phyloP scores from a whole-genome alignment of 2,797 vertebrate genomes.

The Tapera naevia region DNA sequence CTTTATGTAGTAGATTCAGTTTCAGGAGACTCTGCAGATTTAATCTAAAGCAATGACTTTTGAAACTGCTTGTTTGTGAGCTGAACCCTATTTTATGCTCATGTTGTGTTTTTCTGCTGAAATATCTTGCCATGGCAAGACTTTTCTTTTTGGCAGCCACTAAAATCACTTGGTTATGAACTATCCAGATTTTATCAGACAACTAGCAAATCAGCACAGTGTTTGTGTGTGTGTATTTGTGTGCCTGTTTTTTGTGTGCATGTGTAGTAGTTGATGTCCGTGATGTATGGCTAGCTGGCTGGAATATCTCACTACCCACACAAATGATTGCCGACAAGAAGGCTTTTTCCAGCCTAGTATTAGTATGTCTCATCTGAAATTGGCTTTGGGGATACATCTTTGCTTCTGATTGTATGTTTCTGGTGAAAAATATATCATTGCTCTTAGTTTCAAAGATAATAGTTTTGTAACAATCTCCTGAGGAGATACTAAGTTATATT shows the following conservation, averaged over 20 bases:
- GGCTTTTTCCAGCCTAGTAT: slow-evolving; percentile 60
- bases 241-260: slow-evolving; percentile 29
- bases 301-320: slow-evolving; percentile 74
- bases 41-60: slow-evolving; percentile 58
- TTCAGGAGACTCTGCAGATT: background rate
- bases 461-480: background rate
- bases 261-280: slow-evolving; percentile 67
- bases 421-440: background rate
- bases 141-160: slow-evolving; percentile 71
- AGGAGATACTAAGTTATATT: slow-evolving; percentile 14
- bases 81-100: slow-evolving; percentile 59
- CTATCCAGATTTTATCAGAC: slow-evolving; percentile 74
- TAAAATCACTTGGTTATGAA: slow-evolving; percentile 68
- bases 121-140: slow-evolving; percentile 65
- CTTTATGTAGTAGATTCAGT: background rate
- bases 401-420: background rate
- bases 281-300: slow-evolving; percentile 68
- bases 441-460: slow-evolving; percentile 1
- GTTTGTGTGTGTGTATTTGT: slow-evolving; percentile 54
- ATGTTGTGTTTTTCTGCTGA: slow-evolving; percentile 54
- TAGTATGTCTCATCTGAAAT: slow-evolving; percentile 44
- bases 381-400: slow-evolving; percentile 29
- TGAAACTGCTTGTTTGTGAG: slow-evolving; percentile 52
- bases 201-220: slow-evolving; percentile 67
- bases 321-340: slow-evolving; percentile 59